Evolutionary conservation across 2,113 vertebrate genomes (phyloP).

Genomic region (Cephalopholis sonnerati): DNA sequence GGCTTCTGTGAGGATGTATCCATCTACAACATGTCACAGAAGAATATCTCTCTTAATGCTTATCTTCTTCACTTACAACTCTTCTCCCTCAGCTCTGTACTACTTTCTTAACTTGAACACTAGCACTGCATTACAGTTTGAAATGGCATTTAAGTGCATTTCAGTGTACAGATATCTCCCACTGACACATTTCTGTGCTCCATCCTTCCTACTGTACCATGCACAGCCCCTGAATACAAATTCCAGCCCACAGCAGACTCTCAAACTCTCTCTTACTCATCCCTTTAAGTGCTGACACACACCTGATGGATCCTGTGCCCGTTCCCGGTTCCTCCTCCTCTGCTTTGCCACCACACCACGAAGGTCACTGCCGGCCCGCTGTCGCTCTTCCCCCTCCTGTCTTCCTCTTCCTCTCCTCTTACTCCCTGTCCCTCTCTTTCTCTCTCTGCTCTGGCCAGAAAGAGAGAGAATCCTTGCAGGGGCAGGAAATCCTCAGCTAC

Average conservation of each 20-base stretch:
- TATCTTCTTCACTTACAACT: constrained; percentile 43
- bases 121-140: neutral
- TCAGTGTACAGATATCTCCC: neutral
- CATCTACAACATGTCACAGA: constrained; percentile 52
- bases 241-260: constrained; percentile 38
- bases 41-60: constrained; percentile 35
- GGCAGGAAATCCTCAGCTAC: constrained; percentile 82
- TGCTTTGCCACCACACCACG: constrained; percentile 60
- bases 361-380: constrained; percentile 76
- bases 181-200: constrained; percentile 8
- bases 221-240: constrained; percentile 22
- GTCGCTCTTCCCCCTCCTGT: constrained; percentile 52
- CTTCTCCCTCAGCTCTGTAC: neutral
- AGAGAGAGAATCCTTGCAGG: constrained; percentile 75
- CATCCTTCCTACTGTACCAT: constrained; percentile 11
- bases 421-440: constrained; percentile 35
- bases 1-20: constrained; percentile 43
- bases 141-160: neutral
- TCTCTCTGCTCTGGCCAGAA: constrained; percentile 53
- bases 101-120: constrained; percentile 23
- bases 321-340: constrained; percentile 64
- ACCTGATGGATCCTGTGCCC: constrained; percentile 76
- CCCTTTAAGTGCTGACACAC: constrained; percentile 75
- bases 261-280: constrained; percentile 47
- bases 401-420: constrained; percentile 41